Base-by-base conservation (phyloP, 2,797 vertebrate species). In the Threskiornis aethiopicus region DNA sequence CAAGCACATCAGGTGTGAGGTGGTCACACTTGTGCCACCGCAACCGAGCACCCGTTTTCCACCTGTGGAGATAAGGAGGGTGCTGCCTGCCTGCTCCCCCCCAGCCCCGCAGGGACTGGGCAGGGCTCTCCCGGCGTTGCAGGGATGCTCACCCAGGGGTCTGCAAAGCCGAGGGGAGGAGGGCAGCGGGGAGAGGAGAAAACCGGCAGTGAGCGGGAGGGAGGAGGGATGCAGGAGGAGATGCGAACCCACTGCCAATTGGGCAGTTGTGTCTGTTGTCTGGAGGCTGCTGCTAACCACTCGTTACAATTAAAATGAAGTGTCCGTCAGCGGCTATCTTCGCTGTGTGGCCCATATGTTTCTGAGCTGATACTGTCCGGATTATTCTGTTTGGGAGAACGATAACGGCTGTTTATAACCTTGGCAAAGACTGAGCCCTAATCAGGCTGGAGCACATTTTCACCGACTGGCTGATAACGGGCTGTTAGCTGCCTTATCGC, bases 391-490 rank as follows among this genome's bases (percentile, higher is more conserved):
- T 99, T 98, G 98, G 98, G 98, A 97, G 98, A 98, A 98, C 97
- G 99, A 99, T 99, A 99, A 99, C 98, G 98, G 99, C 99, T 99
- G 99, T 99, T 99, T 99, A 99, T 99, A 99, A 99, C 99, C 99
- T 99, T 99, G 99, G 99, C 99, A 99, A 98, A 99, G 99, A 98
- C 99, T 98, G 98, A 98, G 98, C 98, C 98, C 99, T 99, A 99
- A 99, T 99, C 99, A 99, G 99, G 98, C 99, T 99, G 98, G 97
- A 99, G 99, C 99, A 99, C 99, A 99, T 99, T 99, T 99, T 98
- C 99, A 99, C 99, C 95, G 97, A 98, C 98, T 98, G 98, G 98
- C 98, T 98, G 99, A 99, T 99, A 99, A 99, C 99, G 98, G 99
- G 98, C 99, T 99, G 99, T 99, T 99, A 99, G 99, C 98, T 98